Percentiles rank a stretch among this genome's conserved stretches.
phyloP scores from a whole-genome alignment of 2,797 vertebrate species.

The Nannoperca australis region DNA sequence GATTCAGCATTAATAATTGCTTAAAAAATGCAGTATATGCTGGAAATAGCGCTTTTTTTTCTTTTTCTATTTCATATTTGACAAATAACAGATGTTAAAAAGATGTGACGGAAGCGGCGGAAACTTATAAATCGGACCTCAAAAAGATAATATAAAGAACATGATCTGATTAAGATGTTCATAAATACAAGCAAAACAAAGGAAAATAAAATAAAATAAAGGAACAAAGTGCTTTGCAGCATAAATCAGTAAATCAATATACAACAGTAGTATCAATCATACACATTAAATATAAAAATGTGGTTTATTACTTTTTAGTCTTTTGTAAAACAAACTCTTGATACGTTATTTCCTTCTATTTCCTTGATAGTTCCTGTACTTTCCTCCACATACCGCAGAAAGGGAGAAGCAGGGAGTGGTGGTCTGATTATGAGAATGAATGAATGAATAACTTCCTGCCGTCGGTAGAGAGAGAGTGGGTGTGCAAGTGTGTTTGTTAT shows the following conservation, averaged over 20 bases:
- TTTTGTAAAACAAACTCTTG: neutral
- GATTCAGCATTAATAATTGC: too few relatives aligned
- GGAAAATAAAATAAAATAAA: neutral
- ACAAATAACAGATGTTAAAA: neutral
- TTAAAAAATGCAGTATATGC: neutral
- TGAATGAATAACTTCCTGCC: constrained; percentile 81
- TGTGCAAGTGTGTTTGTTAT: constrained; percentile 70
- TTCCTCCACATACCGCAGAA: constrained; percentile 41
- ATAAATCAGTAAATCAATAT: neutral
- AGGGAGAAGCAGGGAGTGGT: constrained; percentile 58
- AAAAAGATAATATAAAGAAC: neutral
- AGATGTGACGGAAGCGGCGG: neutral
- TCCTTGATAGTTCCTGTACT: constrained; percentile 2
- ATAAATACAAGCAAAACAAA: neutral
- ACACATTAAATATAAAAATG: neutral
- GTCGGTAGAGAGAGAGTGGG: constrained; percentile 45
- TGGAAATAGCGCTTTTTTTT: neutral
- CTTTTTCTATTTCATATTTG: neutral
- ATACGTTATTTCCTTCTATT: neutral
- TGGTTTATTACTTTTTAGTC: too few relatives aligned
- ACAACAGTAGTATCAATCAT: neutral
- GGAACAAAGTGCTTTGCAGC: neutral
- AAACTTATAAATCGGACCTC: neutral
- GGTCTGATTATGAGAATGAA: constrained; percentile 74
- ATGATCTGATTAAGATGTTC: neutral